phyloP scores from a whole-genome alignment of 2,797 vertebrate species.

The Orientallactaga sibirica region DNA sequence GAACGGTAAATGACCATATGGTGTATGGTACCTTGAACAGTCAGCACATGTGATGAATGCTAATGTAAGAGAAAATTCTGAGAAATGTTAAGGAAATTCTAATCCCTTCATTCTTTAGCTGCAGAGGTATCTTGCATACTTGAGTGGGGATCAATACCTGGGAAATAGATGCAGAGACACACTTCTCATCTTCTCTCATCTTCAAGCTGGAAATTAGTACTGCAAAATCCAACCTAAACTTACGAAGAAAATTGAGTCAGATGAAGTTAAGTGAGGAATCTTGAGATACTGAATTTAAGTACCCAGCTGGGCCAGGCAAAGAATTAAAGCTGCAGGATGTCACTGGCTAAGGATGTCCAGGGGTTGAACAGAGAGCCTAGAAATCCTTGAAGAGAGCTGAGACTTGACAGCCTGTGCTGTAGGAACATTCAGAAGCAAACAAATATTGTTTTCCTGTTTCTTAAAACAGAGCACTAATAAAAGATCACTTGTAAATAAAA shows the following conservation, averaged over 20 bases:
- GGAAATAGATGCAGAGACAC: neutral
- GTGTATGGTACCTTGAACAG: neutral
- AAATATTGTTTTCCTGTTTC: neutral
- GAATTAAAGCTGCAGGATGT: neutral
- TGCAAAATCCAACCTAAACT: neutral
- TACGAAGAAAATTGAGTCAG: neutral
- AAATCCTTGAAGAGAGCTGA: neutral
- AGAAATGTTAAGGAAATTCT: neutral
- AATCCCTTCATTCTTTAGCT: neutral
- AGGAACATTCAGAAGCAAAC: neutral
- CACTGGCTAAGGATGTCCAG: no score
- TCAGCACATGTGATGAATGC: neutral
- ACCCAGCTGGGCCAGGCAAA: neutral
- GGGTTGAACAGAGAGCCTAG: neutral
- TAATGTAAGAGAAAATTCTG: neutral
- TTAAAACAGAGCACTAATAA: neutral
- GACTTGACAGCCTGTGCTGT: neutral
- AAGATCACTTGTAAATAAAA: neutral
- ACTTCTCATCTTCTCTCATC: neutral
- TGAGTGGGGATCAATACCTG: neutral
- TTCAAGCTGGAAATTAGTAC: conserved; percentile 7
- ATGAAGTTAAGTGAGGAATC: neutral
- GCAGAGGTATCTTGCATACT: neutral
- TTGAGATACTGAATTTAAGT: neutral
- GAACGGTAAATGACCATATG: neutral